These are phyloP conservation scores for Solenopsis invicta DNA, from an alignment of 1,140 invertebrate genomes.

Conservation along the genomic window DNA sequence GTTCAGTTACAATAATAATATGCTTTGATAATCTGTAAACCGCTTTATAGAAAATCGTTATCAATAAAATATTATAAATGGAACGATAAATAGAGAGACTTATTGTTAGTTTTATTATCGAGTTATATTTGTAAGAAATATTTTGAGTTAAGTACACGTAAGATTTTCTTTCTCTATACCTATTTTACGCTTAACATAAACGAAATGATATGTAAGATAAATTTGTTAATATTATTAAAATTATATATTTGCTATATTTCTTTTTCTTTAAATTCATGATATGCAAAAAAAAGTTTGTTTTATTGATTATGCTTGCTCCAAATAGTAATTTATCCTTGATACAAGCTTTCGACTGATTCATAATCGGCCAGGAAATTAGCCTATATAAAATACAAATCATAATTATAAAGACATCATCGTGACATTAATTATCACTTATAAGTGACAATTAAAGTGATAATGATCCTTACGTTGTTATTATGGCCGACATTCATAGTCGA, in stretches of 20 bases:
- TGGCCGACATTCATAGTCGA: no score
- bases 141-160: not conserved
- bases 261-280: not conserved
- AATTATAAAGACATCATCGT: no score
- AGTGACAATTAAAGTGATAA: no score
- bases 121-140: not conserved
- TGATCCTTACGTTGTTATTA: no score
- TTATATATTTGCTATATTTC: not conserved
- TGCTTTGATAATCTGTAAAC: not conserved
- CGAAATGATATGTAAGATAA: conserved; percentile 14
- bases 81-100: not conserved
- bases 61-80: not conserved
- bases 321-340: no score
- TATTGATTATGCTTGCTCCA: not conserved
- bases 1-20: not conserved
- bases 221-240: not conserved
- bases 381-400: no score
- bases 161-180: no score
- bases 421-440: no score
- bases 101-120: not conserved
- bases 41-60: not conserved
- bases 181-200: not conserved
- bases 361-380: conserved; percentile 60
- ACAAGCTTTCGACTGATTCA: conserved; percentile 69
- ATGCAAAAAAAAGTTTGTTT: not conserved